phyloP scores from a whole-genome alignment of 2,888 invertebrate species.

The Halocaridina rubra region DNA sequence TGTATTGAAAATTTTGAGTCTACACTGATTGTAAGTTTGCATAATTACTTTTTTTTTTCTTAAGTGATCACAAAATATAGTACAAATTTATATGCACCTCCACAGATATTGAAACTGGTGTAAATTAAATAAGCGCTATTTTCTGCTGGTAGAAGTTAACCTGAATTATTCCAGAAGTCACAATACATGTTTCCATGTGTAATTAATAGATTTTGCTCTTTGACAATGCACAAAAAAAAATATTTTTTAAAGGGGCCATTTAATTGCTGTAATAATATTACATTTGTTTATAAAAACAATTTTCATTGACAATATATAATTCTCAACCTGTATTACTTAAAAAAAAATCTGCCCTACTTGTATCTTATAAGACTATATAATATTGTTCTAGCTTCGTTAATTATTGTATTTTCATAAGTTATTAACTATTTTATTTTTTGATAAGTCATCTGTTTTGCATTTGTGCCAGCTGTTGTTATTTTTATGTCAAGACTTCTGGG shows the following conservation, averaged over 20 bases:
- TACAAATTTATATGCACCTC: slow-evolving; percentile 45
- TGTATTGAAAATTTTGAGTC: not conserved
- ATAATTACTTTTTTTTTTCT: not conserved
- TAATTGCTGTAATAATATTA: slow-evolving; percentile 30
- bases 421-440: no score
- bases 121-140: no score
- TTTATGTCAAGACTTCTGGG: slow-evolving; percentile 41
- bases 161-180: not conserved
- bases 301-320: no score
- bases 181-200: not conserved
- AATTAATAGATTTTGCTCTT: no score
- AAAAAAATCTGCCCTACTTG: slow-evolving; percentile 18
- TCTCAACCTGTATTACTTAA: not conserved
- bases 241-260: slow-evolving; percentile 26
- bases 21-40: not conserved
- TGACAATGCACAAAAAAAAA: slow-evolving; percentile 9
- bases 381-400: slow-evolving; percentile 23
- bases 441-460: slow-evolving; percentile 31
- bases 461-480: slow-evolving; percentile 46
- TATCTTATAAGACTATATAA: slow-evolving; percentile 38
- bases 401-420: no score
- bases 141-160: no score
- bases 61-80: slow-evolving; percentile 44
- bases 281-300: no score
- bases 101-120: slow-evolving; percentile 19